Conservation (phyloP, 2,797 vertebrate species). For the Diglossa cyanea region DNA sequence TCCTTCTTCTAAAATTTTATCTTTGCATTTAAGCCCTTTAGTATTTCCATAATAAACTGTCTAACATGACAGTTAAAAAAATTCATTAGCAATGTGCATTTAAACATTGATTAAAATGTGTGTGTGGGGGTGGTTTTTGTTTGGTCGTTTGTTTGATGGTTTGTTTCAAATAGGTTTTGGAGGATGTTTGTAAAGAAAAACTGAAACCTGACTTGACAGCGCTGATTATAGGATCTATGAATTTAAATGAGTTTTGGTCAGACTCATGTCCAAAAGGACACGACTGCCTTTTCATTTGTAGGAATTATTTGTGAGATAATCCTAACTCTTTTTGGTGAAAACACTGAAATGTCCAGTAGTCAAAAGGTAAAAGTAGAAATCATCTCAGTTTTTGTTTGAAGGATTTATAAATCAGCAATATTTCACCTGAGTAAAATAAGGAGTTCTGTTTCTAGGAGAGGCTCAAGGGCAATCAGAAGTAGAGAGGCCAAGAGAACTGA, state of each 20-base stretch:
- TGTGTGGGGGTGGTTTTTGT: rapidly evolving
- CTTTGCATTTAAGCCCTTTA: background rate
- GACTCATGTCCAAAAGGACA: background rate
- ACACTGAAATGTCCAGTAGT: background rate
- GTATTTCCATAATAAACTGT: background rate
- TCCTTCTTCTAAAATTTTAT: background rate
- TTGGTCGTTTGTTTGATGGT: too few species aligned
- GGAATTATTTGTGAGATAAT: background rate
- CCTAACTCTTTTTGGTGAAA: background rate
- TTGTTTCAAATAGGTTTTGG: background rate
- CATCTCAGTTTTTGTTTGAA: background rate
- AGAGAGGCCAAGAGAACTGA: background rate
- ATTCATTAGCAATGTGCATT: background rate
- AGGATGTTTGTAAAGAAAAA: background rate
- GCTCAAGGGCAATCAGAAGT: background rate
- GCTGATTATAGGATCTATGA: background rate
- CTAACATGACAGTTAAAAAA: background rate
- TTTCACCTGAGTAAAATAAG: background rate
- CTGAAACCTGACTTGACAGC: background rate
- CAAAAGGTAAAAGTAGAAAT: background rate
- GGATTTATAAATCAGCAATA: background rate
- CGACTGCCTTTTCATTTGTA: background rate
- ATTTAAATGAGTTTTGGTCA: background rate
- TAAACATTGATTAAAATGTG: background rate
- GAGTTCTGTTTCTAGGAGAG: background rate